A percentile compares a stretch with the other conserved stretches of the same genome.
Conservation (phyloP, 2,113 vertebrate genomes). For the Chrysemys picta region DNA sequence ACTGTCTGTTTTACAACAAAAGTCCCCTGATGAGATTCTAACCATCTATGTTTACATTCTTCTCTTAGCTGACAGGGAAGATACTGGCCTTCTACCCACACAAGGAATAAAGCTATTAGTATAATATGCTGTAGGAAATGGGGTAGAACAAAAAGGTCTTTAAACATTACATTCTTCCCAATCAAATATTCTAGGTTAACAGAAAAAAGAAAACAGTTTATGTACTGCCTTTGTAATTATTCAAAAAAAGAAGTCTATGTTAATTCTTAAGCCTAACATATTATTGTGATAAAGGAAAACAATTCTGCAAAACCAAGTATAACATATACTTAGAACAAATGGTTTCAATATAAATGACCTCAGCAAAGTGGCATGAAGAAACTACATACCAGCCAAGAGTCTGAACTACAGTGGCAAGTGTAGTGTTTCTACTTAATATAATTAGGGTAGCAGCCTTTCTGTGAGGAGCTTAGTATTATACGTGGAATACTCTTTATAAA, state of each 20-base stretch:
- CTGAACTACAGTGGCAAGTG: neutral
- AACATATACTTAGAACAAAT: neutral
- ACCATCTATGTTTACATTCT: neutral
- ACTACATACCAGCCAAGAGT: neutral
- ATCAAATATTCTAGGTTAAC: neutral
- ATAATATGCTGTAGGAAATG: neutral
- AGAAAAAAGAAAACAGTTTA: neutral
- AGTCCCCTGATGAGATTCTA: neutral
- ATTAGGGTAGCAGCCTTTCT: rapidly evolving
- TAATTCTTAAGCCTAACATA: neutral
- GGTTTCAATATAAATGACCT: neutral
- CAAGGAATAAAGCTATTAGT: neutral
- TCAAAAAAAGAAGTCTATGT: neutral
- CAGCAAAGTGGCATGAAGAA: neutral
- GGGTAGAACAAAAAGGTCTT: neutral
- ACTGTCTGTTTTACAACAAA: slow-evolving; percentile 20
- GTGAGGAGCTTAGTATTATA: neutral
- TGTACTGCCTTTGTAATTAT: neutral
- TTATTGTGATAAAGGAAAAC: neutral
- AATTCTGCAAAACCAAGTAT: neutral
- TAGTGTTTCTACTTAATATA: neutral
- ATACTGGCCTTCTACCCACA: neutral
- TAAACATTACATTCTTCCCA: neutral
- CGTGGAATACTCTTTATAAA: too few relatives aligned
- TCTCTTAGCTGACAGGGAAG: neutral